Evolutionary conservation across 2,113 vertebrate genomes (phyloP).

Genomic region (Leucosticte australis): DNA sequence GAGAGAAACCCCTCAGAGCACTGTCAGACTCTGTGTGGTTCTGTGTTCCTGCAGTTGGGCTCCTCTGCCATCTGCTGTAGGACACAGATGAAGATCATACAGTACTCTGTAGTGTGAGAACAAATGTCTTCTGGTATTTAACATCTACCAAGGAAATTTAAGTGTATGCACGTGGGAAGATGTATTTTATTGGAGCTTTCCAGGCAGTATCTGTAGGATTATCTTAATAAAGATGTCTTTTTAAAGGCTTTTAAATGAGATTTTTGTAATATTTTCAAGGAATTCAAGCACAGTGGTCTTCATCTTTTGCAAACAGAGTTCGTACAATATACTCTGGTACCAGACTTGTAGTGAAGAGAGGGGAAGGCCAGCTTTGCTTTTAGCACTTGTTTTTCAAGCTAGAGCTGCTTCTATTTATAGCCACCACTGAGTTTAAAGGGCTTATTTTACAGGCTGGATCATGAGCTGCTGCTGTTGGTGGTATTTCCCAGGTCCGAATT

Average conservation of each 20-base stretch:
- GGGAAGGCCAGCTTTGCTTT: background rate
- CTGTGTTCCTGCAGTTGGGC: background rate
- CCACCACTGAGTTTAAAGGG: background rate
- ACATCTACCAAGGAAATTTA: background rate
- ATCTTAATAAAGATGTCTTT: background rate
- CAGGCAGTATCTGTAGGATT: background rate
- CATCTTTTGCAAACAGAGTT: background rate
- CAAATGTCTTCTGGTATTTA: background rate
- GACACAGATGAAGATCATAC: background rate
- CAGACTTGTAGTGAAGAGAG: background rate
- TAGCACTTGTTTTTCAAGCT: background rate
- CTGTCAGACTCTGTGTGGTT: background rate
- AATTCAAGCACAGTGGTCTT: background rate
- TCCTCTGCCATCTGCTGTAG: background rate
- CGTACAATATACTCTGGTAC: background rate
- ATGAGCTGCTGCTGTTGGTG: background rate
- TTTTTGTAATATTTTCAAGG: background rate
- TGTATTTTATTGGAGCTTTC: background rate
- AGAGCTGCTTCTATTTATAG: background rate
- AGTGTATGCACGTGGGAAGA: background rate
- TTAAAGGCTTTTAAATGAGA: background rate
- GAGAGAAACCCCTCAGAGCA: fast-evolving
- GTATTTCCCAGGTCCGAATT: background rate
- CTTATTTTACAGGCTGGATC: background rate
- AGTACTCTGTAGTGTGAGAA: background rate